Percentiles rank a stretch among this genome's conserved stretches.
Evolutionary conservation across 2,113 vertebrate species (phyloP).

Genomic region (Gorsachius goisagi): DNA sequence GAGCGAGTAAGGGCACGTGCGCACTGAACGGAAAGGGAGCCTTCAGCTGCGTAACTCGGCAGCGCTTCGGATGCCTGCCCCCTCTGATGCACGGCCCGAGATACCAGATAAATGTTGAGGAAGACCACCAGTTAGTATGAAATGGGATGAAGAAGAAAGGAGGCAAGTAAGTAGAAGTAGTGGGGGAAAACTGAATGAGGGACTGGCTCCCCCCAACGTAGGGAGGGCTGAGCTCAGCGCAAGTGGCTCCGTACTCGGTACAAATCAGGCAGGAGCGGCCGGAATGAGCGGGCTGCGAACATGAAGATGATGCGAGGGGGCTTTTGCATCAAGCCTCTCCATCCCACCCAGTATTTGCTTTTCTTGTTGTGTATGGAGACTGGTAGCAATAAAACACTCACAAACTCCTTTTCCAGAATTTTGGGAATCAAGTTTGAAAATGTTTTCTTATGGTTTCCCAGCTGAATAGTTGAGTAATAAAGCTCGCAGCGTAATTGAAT

Average conservation of each 20-base stretch:
- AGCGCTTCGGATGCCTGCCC: not conserved
- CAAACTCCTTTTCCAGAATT: conserved; percentile 25
- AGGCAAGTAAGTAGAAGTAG: not conserved
- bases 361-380: not conserved
- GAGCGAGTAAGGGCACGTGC: not conserved
- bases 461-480: conserved; percentile 1
- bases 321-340: not conserved
- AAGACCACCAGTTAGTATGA: not conserved
- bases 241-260: not conserved
- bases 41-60: not conserved
- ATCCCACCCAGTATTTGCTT: not conserved
- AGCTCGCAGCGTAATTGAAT: not conserved
- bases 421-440: not conserved
- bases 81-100: not conserved
- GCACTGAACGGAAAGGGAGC: not conserved
- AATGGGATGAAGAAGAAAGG: not conserved
- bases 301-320: not conserved
- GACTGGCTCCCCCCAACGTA: not conserved
- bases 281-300: not conserved
- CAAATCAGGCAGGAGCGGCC: not conserved
- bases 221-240: not conserved
- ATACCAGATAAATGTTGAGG: no score
- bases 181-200: not conserved
- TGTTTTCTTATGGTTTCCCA: conserved; percentile 20
- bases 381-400: not conserved